Conservation (phyloP, 2,113 vertebrate genomes). For the Mormyrus lacerda region DNA sequence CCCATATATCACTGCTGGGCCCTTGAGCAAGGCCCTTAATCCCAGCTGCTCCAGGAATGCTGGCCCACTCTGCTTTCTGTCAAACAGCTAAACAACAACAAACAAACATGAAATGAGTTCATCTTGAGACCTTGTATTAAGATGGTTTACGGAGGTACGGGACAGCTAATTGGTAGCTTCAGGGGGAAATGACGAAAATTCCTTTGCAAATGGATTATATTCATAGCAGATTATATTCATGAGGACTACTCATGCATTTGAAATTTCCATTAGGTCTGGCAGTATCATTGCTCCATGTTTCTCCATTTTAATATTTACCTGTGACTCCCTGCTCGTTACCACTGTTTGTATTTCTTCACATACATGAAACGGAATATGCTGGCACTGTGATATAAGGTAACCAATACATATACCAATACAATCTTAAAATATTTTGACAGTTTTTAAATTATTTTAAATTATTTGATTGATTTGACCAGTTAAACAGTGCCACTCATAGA, state of each 20-base stretch:
- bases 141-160: neutral
- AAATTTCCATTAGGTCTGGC: neutral
- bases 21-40: neutral
- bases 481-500: neutral
- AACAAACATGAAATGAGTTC: neutral
- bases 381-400: neutral
- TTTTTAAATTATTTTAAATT: neutral
- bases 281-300: neutral
- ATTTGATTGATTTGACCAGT: neutral
- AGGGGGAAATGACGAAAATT: neutral
- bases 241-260: neutral
- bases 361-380: neutral
- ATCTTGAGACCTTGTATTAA: neutral
- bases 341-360: neutral
- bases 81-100: neutral
- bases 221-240: neutral
- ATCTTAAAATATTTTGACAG: neutral
- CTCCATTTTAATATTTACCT: neutral
- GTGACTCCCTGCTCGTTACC: neutral
- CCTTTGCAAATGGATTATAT: neutral
- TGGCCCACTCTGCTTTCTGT: neutral
- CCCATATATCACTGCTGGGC: neutral
- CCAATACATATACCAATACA: neutral
- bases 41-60: neutral
- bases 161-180: neutral